These are phyloP conservation scores for Brachionus rotundiformis DNA, from an alignment of 1,140 invertebrate species.

Conservation along the genomic window DNA sequence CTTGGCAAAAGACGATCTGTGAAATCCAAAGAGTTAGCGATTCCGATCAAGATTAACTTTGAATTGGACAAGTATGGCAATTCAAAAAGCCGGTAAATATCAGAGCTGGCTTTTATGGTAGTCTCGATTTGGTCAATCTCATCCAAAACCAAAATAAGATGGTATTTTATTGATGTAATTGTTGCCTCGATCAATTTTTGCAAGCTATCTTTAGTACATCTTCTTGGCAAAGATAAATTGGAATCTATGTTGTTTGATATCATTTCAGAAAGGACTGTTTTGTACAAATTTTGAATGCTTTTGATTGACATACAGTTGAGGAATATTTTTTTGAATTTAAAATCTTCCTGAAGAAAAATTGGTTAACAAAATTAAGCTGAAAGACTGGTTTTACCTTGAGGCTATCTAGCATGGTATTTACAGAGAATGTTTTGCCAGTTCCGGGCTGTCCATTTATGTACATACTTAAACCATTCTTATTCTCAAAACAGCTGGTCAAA, in stretches of 20 bases:
- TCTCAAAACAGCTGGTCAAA: constrained; percentile 71
- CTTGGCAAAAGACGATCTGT: constrained; percentile 85
- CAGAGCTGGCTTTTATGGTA: constrained; percentile 74
- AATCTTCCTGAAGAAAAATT: constrained; percentile 63
- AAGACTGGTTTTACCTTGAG: constrained; percentile 52
- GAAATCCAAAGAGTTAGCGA: constrained; percentile 92
- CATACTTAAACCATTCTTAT: constrained; percentile 74
- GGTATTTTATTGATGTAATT: constrained; percentile 1
- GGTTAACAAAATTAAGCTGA: constrained; percentile 26
- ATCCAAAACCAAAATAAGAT: constrained; percentile 78
- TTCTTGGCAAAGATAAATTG: neutral
- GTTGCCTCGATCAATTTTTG: neutral
- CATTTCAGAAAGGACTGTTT: constrained; percentile 34
- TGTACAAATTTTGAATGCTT: constrained; percentile 51
- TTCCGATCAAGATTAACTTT: constrained; percentile 80
- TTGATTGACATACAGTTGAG: constrained; percentile 54
- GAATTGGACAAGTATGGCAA: constrained; percentile 76
- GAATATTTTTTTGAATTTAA: constrained; percentile 54
- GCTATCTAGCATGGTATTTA: constrained; percentile 73
- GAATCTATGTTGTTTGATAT: constrained; percentile 18
- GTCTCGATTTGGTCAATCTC: constrained; percentile 88
- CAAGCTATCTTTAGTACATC: constrained; percentile 13
- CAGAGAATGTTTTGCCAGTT: constrained; percentile 88
- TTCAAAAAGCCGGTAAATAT: constrained; percentile 89
- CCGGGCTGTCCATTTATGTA: constrained; percentile 94